A percentile compares a stretch with the other conserved stretches of the same genome.
Conservation (phyloP, 2,797 vertebrate species). For the Pseudomugil tenellus region DNA sequence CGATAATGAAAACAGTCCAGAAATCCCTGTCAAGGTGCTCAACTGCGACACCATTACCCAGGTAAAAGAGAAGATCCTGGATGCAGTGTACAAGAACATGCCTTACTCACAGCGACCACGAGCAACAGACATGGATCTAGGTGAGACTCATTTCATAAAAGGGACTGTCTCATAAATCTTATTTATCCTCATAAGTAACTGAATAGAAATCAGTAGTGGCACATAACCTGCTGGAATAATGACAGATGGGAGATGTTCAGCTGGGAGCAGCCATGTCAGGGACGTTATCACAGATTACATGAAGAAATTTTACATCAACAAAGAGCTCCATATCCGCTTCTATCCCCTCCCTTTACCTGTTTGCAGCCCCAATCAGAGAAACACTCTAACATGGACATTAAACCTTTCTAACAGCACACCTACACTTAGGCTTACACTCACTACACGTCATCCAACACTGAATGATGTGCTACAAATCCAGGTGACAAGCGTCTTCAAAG, state of each 20-base stretch:
- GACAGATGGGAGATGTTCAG: slow-evolving; percentile 12
- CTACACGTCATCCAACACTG: slow-evolving; percentile 55
- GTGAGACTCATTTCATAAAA: slow-evolving; percentile 70
- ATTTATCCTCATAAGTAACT: not conserved
- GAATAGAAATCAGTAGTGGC: not conserved
- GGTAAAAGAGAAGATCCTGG: slow-evolving; percentile 98
- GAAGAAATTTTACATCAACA: slow-evolving; percentile 30
- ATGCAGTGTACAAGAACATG: slow-evolving; percentile 96
- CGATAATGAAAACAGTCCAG: slow-evolving; percentile 97
- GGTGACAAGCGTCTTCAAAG: slow-evolving; percentile 59
- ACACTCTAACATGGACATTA: slow-evolving; percentile 51
- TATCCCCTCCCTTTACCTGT: slow-evolving; percentile 34
- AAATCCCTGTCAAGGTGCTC: slow-evolving; percentile 96
- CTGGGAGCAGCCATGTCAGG: slow-evolving; percentile 14
- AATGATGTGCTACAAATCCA: slow-evolving; percentile 61
- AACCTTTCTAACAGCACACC: slow-evolving; percentile 67
- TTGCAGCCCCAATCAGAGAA: slow-evolving; percentile 50
- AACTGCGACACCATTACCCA: slow-evolving; percentile 99
- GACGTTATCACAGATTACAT: slow-evolving; percentile 23
- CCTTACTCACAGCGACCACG: slow-evolving; percentile 93
- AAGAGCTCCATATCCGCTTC: slow-evolving; percentile 35
- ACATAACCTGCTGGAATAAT: slow-evolving; percentile 24
- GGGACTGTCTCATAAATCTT: not conserved
- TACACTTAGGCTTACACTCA: slow-evolving; percentile 64
- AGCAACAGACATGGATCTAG: slow-evolving; percentile 96